Evolutionary conservation across 2,888 invertebrate genomes (phyloP).

Genomic region (Callimorpha dominula): DNA sequence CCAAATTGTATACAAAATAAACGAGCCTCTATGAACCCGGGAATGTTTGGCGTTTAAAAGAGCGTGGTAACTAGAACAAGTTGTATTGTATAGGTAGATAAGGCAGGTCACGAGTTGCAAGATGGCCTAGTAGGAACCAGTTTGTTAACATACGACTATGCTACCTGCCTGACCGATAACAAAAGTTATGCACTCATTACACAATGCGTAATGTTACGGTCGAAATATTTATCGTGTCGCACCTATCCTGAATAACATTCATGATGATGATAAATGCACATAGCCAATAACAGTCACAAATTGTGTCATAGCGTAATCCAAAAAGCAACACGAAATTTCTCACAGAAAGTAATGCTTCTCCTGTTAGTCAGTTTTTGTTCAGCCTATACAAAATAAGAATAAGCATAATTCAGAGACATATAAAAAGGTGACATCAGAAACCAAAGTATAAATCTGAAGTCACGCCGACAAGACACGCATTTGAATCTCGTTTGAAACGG

Average conservation of each 20-base stretch:
- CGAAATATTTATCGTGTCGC: constrained; percentile 28
- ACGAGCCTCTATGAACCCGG: constrained; percentile 22
- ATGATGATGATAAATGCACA: neutral
- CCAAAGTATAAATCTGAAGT: constrained; percentile 31
- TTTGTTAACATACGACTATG: constrained; percentile 39
- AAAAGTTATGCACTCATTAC: constrained; percentile 41
- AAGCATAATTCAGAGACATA: constrained; percentile 22
- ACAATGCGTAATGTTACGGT: constrained; percentile 30
- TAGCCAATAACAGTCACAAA: neutral
- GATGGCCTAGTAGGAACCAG: constrained; percentile 41
- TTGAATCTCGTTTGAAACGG: constrained; percentile 52
- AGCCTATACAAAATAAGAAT: constrained; percentile 16
- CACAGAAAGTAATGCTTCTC: constrained; percentile 1
- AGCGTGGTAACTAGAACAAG: constrained; percentile 43
- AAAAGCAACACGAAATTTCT: neutral
- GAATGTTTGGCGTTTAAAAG: constrained; percentile 31
- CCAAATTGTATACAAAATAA: constrained; percentile 37
- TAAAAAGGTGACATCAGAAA: constrained; percentile 38
- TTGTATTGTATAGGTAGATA: constrained; percentile 37
- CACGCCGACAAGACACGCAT: constrained; percentile 45
- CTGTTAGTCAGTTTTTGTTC: constrained; percentile 11
- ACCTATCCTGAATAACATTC: neutral
- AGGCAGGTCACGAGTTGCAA: constrained; percentile 27
- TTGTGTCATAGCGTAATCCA: neutral
- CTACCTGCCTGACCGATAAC: constrained; percentile 56